Conservation (phyloP, 2,113 vertebrate species). For the Drymodes brunneopygia region DNA sequence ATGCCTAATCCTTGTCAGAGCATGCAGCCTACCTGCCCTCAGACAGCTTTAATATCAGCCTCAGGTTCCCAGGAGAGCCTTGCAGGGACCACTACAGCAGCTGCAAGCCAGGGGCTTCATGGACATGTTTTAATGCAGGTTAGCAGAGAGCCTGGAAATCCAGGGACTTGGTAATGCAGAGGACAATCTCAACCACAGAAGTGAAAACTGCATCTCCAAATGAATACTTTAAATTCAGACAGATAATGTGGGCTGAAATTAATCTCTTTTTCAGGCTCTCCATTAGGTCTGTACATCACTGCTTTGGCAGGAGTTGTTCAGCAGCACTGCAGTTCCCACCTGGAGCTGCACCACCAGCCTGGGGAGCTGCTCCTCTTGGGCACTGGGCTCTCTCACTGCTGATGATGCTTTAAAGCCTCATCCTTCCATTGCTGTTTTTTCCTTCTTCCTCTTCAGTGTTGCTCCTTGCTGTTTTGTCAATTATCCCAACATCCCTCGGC, state of each 20-base stretch:
- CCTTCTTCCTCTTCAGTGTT: not conserved
- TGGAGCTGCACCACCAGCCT: accelerated
- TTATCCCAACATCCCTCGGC: not conserved
- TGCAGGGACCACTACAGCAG: not conserved
- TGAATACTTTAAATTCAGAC: not conserved
- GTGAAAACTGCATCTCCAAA: not conserved
- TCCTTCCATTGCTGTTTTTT: not conserved
- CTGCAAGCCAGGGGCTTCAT: not conserved
- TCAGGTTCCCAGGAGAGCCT: not conserved
- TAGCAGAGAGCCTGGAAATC: not conserved
- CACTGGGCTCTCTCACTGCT: not conserved
- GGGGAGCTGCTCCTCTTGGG: not conserved
- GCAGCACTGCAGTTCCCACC: not conserved
- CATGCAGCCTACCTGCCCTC: not conserved
- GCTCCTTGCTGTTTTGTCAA: not conserved
- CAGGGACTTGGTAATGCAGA: not conserved
- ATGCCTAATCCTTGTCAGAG: not conserved
- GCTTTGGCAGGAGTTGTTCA: not conserved
- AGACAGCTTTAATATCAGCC: not conserved
- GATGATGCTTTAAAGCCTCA: not conserved
- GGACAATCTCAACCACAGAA: not conserved
- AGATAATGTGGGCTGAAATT: accelerated
- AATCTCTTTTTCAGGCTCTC: not conserved
- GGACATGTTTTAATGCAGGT: not conserved
- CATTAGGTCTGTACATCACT: accelerated